Evolutionary conservation across 23 tunicate species (phyloP), one percentile per base, ranked within the genome.

Genomic region (Corella eumyota): DNA sequence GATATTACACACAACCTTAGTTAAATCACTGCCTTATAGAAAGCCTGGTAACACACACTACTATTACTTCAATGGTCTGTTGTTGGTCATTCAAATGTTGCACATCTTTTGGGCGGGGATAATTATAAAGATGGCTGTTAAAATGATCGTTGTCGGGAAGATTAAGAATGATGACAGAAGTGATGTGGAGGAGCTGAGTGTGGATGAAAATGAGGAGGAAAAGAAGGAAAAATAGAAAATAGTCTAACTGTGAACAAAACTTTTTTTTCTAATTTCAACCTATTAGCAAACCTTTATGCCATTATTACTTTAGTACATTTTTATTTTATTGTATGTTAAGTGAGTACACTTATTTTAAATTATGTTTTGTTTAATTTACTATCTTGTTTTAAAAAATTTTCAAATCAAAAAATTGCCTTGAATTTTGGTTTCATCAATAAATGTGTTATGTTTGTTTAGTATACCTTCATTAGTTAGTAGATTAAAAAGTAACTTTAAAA

Each of bases 41-140:
- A 31, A 47, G 1, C 75, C 93, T 6, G 66, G 50, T 45, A 77
- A 77, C 24, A 73, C 45, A 1, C n/a, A 60, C 32, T 92, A 83
- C 56, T 83, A 70, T 33, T 69, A 83, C 32, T 85, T 92, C 54
- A 92, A 92, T 50, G 56, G 36, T 17, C 67, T 85, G 7, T 72
- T 92, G 15, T 4, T 92, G 2, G 66, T 92, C 23, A 67, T 92
- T 15, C 93, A 75, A 37, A 0, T 62, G 22, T 55, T 92, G 13
- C 93, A 92, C 49, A 65, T 92, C 2, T 92, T 76, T 53, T 92
- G 98, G 98, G 83, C 85, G 4, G 52, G 71, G 9, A 75, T 90
- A 1, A 92, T 92, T 25, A 23, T 83, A 1, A 66, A 73, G 20
- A 92, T 92, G 98, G 98, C 98, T 25, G 0, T 59, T 4, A 38